Percentiles rank a stretch among this genome's conserved stretches.
Evolutionary conservation across 2,113 vertebrate species (phyloP).

Genomic region (Vulpes lagopus): DNA sequence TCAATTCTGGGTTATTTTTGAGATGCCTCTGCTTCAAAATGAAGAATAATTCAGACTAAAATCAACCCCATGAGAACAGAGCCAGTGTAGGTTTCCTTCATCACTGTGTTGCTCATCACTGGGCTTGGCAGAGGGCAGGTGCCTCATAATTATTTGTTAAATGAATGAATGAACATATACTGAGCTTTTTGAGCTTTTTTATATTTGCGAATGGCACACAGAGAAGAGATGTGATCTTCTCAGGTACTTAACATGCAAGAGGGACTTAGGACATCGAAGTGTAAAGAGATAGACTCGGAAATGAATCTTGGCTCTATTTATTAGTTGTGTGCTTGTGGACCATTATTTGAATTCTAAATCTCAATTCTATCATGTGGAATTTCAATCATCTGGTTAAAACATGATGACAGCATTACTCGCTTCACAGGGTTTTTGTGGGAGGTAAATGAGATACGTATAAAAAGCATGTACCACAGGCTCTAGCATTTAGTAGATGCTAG

Average conservation of each 20-base stretch:
- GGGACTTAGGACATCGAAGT: not conserved
- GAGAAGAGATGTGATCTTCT: not conserved
- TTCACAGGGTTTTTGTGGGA: slow-evolving; percentile 23
- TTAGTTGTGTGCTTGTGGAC: not conserved
- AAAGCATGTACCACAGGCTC: not conserved
- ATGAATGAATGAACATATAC: not conserved
- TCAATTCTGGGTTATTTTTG: not conserved
- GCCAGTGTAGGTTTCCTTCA: not conserved
- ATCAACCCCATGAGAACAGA: not conserved
- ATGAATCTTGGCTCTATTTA: not conserved
- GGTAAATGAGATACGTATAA: slow-evolving; percentile 41
- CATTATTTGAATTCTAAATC: not conserved
- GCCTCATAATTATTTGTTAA: not conserved
- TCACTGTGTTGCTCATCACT: not conserved
- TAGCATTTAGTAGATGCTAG: slow-evolving; percentile 36
- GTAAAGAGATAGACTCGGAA: not conserved
- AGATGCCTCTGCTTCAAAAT: not conserved
- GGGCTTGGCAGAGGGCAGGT: not conserved
- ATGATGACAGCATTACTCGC: not conserved
- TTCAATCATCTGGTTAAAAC: not conserved
- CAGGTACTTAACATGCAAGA: not conserved
- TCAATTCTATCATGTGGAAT: not conserved
- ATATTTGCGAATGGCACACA: not conserved
- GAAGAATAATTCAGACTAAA: not conserved
- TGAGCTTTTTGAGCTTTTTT: not conserved